Evolutionary conservation across 2,113 vertebrate species (phyloP), one percentile per base, ranked within the genome.

Genomic region (Damaliscus lunatus): DNA sequence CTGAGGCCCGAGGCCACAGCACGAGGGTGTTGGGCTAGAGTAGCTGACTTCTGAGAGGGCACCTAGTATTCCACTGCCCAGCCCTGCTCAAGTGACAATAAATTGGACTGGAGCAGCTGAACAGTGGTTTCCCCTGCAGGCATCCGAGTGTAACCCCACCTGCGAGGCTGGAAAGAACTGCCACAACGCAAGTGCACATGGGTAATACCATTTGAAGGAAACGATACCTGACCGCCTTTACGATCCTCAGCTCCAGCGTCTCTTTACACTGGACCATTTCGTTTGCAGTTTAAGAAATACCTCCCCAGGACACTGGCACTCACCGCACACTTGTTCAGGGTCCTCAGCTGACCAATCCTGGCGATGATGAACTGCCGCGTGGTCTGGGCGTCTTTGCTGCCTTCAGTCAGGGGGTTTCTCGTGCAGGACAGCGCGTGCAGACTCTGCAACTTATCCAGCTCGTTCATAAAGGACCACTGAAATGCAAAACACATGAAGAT

Each of bases 381-480:
- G 0, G 99, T 99, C 91, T 98, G 97, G 0, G 93, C 96, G 52
- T 99, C 99, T 71, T 98, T 99, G 60, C 99, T 98, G 0, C 80
- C 96, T 88, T 99, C 99, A 62, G 98, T 98, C 67, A 99, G 89
- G 4, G 98, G 99, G 98, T 99, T 99, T 29, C 98, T 98, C 4
- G 96, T 92, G 92, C 99, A 99, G 23, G 99, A 99, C 74, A 99
- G 85, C 31, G 99, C 98, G 0, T 96, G 97, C 94, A 99, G 93
- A 81, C 97, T 97, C 53, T 85, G 97, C 80, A 99, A 87, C 97
- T 99, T 99, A 14, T 99, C 99, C 17, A 99, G 97, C 96, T 99
- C 99, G 60, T 99, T 99, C 94, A 99, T 98, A n/a, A 99, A 99
- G 2, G 98, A 92, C 99, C 99, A 99, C 99, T 99, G 98, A 87